A percentile compares a stretch with the other conserved stretches of the same genome.
Conservation (phyloP, 2,888 invertebrate species). For the Folsomia manolachei region DNA sequence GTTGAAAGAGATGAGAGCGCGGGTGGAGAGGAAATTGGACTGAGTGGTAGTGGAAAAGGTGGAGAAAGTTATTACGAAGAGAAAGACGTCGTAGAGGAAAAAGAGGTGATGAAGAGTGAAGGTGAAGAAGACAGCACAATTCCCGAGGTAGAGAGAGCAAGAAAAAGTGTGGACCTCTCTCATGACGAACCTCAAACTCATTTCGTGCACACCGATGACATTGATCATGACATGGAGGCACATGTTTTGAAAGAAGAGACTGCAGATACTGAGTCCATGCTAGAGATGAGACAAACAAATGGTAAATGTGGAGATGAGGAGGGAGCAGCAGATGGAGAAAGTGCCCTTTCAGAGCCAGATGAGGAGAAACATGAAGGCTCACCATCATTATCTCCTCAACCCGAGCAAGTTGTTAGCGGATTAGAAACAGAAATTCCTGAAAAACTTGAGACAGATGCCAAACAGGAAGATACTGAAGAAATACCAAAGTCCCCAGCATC, state of each 20-base stretch:
- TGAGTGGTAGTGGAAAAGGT: constrained; percentile 29
- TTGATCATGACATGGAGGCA: no score
- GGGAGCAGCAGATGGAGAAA: no score
- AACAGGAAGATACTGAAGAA: constrained; percentile 40
- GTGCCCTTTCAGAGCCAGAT: no score
- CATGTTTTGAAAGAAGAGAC: no score
- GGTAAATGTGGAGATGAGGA: neutral
- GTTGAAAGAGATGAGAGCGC: constrained; percentile 48
- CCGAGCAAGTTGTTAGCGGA: neutral
- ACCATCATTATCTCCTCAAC: neutral
- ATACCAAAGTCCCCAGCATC: neutral
- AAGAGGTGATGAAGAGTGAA: constrained; percentile 40
- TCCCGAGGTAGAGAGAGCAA: neutral
- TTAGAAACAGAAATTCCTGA: neutral
- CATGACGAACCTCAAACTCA: neutral
- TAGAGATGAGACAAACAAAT: neutral
- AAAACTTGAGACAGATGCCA: neutral
- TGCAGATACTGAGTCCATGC: neutral
- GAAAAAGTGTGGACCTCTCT: neutral
- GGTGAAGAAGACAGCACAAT: neutral
- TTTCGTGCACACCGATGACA: neutral
- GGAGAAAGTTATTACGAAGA: constrained; percentile 22
- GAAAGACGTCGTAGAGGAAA: constrained; percentile 33
- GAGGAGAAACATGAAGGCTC: neutral
- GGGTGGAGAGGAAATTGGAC: constrained; percentile 29